Evolutionary conservation across 2,797 vertebrate species (phyloP).

Genomic region (Fundulus diaphanus): DNA sequence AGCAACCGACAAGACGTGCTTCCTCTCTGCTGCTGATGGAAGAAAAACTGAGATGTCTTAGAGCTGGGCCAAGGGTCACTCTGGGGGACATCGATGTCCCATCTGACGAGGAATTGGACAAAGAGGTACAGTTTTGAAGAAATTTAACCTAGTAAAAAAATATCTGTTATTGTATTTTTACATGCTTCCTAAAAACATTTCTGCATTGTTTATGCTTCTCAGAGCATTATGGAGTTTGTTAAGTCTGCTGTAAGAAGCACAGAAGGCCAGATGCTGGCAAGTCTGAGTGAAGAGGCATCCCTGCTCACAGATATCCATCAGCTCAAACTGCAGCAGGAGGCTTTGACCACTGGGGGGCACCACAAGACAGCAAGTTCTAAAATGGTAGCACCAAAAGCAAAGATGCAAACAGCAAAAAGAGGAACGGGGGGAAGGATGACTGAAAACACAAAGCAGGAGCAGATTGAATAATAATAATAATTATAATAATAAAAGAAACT

Average conservation of each 20-base stretch:
- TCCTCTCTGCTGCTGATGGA: slow-evolving; percentile 32
- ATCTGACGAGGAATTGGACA: slow-evolving; percentile 23
- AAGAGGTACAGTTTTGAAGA: slow-evolving; percentile 24
- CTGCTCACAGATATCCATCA: slow-evolving; percentile 51
- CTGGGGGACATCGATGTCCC: slow-evolving; percentile 27
- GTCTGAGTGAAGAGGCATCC: slow-evolving; percentile 33
- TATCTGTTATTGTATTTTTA: not conserved
- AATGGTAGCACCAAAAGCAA: not conserved
- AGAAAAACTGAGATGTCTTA: slow-evolving; percentile 38
- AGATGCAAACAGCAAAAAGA: not conserved
- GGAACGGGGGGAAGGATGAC: not conserved
- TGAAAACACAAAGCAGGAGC: slow-evolving; percentile 34
- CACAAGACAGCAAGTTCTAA: not conserved
- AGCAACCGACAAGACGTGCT: not conserved
- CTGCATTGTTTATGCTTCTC: not conserved
- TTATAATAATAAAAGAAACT: not conserved
- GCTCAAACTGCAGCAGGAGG: slow-evolving; percentile 48
- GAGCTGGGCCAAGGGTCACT: slow-evolving; percentile 22
- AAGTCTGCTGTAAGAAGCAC: slow-evolving; percentile 33
- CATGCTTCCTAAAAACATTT: not conserved
- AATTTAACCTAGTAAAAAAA: not conserved
- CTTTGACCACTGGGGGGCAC: slow-evolving; percentile 27
- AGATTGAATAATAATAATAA: too few species aligned
- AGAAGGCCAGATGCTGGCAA: slow-evolving; percentile 31
- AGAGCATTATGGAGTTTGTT: slow-evolving; percentile 26